phyloP scores from a whole-genome alignment of 2,797 vertebrate species.

The Phyllotis vaccarum region DNA sequence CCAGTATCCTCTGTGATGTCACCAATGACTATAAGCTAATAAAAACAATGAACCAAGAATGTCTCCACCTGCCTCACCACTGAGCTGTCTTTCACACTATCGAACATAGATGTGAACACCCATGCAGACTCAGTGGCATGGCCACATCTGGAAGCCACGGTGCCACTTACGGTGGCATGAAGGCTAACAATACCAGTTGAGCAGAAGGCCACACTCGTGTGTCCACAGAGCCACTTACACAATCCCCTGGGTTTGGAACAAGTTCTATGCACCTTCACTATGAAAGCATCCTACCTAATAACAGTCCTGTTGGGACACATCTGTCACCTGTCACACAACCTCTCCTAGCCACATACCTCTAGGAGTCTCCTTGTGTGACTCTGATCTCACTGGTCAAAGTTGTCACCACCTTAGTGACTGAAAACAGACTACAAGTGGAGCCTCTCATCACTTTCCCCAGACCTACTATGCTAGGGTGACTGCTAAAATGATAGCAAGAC shows the following conservation, averaged over 20 bases:
- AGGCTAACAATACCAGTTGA: neutral
- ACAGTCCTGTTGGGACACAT: too few species aligned
- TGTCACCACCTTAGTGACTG: too few species aligned
- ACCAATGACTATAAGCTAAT: fast-evolving
- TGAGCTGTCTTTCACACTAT: neutral
- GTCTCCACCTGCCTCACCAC: neutral
- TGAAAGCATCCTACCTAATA: fast-evolving
- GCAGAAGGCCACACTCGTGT: neutral
- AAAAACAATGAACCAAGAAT: neutral
- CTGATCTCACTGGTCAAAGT: fast-evolving
- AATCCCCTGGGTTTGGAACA: neutral
- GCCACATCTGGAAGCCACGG: fast-evolving
- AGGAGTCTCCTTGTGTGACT: neutral
- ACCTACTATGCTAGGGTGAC: fast-evolving
- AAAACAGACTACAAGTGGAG: neutral
- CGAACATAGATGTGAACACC: neutral
- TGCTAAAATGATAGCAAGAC: neutral
- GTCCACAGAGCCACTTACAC: neutral
- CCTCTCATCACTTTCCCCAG: neutral
- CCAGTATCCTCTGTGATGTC: fast-evolving
- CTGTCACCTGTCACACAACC: neutral
- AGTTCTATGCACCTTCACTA: too few species aligned
- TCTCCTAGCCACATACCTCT: fast-evolving
- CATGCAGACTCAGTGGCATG: neutral
- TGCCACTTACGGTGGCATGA: fast-evolving